phyloP scores from a whole-genome alignment of 2,888 invertebrate genomes.

The Standfussiana lucernea region DNA sequence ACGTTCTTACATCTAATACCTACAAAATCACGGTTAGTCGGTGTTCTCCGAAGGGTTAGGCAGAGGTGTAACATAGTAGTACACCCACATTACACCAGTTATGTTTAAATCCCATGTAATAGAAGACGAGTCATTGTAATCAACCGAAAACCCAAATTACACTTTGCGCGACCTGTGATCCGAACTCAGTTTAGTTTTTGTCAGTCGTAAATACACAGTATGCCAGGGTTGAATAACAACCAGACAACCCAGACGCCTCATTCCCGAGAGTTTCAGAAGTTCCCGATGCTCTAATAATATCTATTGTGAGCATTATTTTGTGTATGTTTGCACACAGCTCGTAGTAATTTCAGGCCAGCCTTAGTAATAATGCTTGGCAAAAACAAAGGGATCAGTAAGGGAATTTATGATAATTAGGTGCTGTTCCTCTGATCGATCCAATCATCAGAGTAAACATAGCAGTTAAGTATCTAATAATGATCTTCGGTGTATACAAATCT shows the following conservation, averaged over 20 bases:
- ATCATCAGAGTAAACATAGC: neutral
- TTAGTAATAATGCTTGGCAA: slow-evolving; percentile 41
- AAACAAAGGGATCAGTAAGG: slow-evolving; percentile 42
- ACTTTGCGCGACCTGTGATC: neutral
- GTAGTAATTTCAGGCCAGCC: slow-evolving; percentile 28
- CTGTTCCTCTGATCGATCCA: slow-evolving; percentile 1
- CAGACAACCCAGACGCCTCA: slow-evolving; percentile 31
- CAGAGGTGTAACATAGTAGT: neutral
- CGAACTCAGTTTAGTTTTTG: neutral
- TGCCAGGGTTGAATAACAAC: slow-evolving; percentile 20
- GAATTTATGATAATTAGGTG: slow-evolving; percentile 33
- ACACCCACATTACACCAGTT: neutral
- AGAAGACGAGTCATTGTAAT: neutral
- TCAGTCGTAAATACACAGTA: neutral
- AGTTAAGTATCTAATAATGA: neutral
- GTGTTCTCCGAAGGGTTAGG: neutral
- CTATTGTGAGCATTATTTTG: slow-evolving; percentile 19
- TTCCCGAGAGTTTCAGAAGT: slow-evolving; percentile 44
- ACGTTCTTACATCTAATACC: neutral
- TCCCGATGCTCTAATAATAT: slow-evolving; percentile 44
- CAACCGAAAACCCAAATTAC: neutral
- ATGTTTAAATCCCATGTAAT: neutral
- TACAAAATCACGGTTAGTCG: neutral
- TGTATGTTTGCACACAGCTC: slow-evolving; percentile 28
- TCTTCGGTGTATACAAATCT: neutral